Evolutionary conservation across 2,888 invertebrate species (phyloP).

Genomic region (Drosophila monieri): DNA sequence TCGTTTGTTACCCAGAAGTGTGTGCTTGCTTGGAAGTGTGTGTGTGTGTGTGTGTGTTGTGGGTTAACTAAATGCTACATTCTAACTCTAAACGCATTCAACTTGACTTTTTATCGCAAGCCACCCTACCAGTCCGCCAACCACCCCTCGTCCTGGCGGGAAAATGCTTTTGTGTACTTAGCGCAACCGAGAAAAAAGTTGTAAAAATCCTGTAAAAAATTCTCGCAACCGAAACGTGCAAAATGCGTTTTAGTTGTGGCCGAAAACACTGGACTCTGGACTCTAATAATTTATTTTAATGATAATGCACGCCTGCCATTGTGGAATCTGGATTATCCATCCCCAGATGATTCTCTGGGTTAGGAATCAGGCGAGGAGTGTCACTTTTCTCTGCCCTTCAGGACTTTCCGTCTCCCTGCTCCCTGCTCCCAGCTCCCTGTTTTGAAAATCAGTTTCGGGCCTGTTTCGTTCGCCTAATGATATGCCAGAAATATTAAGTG

Average conservation of each 20-base stretch:
- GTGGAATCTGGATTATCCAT: not conserved
- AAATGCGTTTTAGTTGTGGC: slow-evolving; percentile 67
- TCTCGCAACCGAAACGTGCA: slow-evolving; percentile 72
- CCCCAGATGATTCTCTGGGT: not conserved
- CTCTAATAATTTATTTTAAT: slow-evolving; percentile 77
- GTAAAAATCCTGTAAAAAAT: slow-evolving; percentile 79
- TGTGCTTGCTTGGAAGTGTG: too few relatives aligned
- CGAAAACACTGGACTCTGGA: slow-evolving; percentile 47
- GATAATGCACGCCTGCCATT: slow-evolving; percentile 72
- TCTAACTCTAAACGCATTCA: slow-evolving; percentile 64
- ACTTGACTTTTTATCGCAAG: slow-evolving; percentile 71
- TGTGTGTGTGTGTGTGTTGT: slow-evolving; percentile 14
- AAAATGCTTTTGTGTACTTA: slow-evolving; percentile 73
- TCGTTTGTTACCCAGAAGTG: not conserved
- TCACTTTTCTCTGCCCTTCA: not conserved
- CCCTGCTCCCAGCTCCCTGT: not conserved
- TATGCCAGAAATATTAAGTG: slow-evolving; percentile 67
- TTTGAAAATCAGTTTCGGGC: slow-evolving; percentile 31
- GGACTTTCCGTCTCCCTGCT: too few relatives aligned
- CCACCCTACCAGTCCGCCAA: not conserved
- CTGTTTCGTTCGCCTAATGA: slow-evolving; percentile 41
- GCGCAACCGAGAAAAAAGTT: slow-evolving; percentile 66
- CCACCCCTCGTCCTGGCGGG: not conserved
- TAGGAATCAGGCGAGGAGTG: not conserved
- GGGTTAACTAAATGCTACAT: slow-evolving; percentile 64